Conservation (phyloP, 2,113 vertebrate species). For the Gambusia affinis region DNA sequence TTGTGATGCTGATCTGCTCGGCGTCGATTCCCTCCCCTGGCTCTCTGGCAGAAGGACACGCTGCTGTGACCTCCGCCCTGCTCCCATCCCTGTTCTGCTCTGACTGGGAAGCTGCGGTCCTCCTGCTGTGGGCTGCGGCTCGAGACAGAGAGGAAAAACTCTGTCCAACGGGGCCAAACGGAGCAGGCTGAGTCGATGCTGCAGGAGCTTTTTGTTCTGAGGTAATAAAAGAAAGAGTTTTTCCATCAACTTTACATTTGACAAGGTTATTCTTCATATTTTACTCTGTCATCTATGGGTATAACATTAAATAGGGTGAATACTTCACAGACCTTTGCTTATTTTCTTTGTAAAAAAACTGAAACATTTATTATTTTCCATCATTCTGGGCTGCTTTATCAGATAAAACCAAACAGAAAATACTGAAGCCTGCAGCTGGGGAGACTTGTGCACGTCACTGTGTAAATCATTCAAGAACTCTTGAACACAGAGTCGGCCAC, state of each 20-base stretch:
- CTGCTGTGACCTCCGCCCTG: conserved; percentile 16
- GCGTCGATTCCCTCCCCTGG: conserved; percentile 83
- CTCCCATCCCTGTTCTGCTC: conserved; percentile 42
- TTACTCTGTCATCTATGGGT: neutral
- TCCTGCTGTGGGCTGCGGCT: conserved; percentile 48
- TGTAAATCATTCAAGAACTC: neutral
- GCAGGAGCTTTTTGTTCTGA: conserved; percentile 65
- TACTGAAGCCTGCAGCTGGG: neutral
- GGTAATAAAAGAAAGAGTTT: conserved; percentile 20
- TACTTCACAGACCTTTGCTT: too few species aligned
- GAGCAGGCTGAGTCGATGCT: conserved; percentile 39
- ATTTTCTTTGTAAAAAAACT: too few species aligned
- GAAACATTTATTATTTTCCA: too few species aligned
- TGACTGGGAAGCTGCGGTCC: neutral
- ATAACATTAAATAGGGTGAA: neutral
- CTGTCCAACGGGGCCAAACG: conserved; percentile 60
- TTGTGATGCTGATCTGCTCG: conserved; percentile 62
- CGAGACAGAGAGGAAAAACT: conserved; percentile 55
- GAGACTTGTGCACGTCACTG: neutral
- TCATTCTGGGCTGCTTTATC: neutral
- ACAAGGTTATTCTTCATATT: neutral
- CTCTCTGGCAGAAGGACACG: conserved; percentile 76
- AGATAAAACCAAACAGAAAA: neutral
- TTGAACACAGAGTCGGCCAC: too few species aligned
- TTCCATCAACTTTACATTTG: neutral